These are phyloP conservation scores for Apaloderma vittatum DNA, from an alignment of 2,113 vertebrate genomes.

Conservation along the genomic window DNA sequence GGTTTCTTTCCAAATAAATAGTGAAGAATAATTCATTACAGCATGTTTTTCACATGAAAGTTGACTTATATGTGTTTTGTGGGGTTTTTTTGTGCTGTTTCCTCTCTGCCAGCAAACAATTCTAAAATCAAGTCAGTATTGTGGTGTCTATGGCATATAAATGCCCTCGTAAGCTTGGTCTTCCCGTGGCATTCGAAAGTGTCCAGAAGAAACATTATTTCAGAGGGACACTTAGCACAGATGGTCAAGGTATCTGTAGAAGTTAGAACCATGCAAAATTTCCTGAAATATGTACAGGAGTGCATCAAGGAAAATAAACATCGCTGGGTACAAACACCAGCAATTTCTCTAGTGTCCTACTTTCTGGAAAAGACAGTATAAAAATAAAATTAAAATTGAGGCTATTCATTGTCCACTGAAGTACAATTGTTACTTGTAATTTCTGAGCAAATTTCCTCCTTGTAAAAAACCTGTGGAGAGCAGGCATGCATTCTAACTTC, in stretches of 20 bases:
- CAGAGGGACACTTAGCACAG: neutral
- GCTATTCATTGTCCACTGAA: neutral
- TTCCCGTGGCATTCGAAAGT: neutral
- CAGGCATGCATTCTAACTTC: neutral
- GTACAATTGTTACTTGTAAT: neutral
- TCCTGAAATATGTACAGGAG: neutral
- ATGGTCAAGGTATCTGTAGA: neutral
- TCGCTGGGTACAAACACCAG: neutral
- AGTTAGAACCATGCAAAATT: neutral
- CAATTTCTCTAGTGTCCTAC: neutral
- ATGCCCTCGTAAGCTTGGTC: neutral
- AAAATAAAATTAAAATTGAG: neutral
- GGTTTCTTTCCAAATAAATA: neutral
- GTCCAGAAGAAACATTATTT: neutral
- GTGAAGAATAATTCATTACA: neutral
- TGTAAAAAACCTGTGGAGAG: neutral
- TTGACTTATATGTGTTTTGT: neutral
- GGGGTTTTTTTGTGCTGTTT: rapidly evolving
- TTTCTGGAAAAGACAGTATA: neutral
- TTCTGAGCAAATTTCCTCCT: neutral
- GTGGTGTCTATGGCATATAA: neutral
- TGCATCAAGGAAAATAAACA: neutral
- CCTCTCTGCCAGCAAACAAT: neutral
- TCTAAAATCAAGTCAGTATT: neutral
- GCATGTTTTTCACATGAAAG: neutral